phyloP scores from a whole-genome alignment of 2,113 vertebrate genomes.

The Anarhynchus alexandrinus region DNA sequence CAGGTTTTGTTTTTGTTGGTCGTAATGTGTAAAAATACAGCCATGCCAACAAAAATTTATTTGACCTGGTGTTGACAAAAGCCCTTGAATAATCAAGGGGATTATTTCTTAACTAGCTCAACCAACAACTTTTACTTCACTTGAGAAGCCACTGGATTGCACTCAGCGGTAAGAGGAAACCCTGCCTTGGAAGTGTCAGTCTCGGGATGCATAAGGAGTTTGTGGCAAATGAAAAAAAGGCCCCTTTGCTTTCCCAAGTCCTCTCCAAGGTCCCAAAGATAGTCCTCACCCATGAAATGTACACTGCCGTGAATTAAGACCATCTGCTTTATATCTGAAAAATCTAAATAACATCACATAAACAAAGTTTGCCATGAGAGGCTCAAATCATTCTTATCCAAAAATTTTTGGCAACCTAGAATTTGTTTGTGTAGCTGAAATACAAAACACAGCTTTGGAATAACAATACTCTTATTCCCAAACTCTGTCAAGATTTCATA shows the following conservation, averaged over 20 bases:
- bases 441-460: neutral
- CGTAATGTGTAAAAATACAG: neutral
- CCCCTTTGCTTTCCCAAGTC: neutral
- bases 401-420: neutral
- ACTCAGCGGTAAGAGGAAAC: neutral
- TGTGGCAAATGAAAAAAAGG: neutral
- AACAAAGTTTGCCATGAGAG: neutral
- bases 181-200: neutral
- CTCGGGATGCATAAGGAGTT: neutral
- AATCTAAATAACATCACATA: neutral
- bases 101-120: constrained; percentile 28
- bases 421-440: neutral
- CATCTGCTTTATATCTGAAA: constrained; percentile 13
- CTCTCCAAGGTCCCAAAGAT: neutral
- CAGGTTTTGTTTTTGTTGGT: neutral
- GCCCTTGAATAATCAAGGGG: neutral
- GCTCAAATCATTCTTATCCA: neutral
- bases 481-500: neutral
- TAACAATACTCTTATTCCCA: neutral
- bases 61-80: constrained; percentile 20
- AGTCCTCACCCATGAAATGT: neutral
- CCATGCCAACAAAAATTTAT: neutral
- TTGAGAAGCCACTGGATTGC: neutral
- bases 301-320: neutral
- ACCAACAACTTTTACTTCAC: neutral